Evolutionary conservation across 2,888 invertebrate genomes (phyloP).

Genomic region (Yponomeuta cagnagella): DNA sequence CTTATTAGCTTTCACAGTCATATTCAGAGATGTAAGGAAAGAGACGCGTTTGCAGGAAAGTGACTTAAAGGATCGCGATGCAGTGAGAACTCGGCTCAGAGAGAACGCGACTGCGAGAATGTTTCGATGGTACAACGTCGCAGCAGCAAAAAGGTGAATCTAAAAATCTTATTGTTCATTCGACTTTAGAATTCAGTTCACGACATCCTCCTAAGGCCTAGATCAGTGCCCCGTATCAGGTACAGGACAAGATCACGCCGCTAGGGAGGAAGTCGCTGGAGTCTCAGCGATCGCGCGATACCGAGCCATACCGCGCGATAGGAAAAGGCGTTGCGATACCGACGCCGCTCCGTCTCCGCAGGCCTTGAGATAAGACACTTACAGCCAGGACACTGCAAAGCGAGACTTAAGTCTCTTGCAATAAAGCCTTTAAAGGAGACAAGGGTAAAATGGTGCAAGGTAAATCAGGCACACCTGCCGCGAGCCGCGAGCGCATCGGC

Average conservation of each 20-base stretch:
- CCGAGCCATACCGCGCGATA: constrained; percentile 7
- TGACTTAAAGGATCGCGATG: too few relatives aligned
- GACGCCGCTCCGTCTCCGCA: constrained; percentile 12
- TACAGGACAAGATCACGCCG: not conserved
- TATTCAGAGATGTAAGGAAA: too few relatives aligned
- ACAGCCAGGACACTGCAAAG: not conserved
- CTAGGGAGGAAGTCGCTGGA: constrained; percentile 8
- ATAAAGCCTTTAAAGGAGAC: not conserved
- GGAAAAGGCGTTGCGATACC: constrained; percentile 3
- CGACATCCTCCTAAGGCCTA: not conserved
- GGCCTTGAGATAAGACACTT: constrained; percentile 6
- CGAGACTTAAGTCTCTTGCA: not conserved
- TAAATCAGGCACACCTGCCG: constrained; percentile 28
- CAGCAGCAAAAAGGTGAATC: not conserved
- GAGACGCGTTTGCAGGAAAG: too few relatives aligned
- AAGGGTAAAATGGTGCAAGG: constrained; percentile 18
- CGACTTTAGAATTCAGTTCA: not conserved
- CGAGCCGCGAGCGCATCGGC: constrained; percentile 25
- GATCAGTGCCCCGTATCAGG: not conserved
- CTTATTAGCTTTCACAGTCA: too few relatives aligned
- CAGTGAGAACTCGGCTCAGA: too few relatives aligned
- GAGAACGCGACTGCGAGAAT: too few relatives aligned
- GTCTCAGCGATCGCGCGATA: not conserved
- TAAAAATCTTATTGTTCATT: not conserved
- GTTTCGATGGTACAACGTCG: too few relatives aligned